Base-by-base conservation (phyloP, 2,888 invertebrate species). In the Himalopsyche tibetana region DNA sequence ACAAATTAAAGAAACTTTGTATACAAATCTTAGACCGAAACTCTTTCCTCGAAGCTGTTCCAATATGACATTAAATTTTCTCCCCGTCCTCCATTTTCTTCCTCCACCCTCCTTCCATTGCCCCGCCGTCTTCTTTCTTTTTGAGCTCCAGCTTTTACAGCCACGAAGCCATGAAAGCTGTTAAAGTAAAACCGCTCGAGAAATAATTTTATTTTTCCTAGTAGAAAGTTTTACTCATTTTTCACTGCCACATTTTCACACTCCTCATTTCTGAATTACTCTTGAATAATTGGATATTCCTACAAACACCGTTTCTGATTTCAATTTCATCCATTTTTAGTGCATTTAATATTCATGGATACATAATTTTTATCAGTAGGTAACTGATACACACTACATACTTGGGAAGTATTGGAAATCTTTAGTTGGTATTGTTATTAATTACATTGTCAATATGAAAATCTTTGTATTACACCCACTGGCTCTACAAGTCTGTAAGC, bases 41-140 rank as follows among this genome's bases (percentile, higher is more conserved):
- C 84, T 69, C 79, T 55, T 55, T 74, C 69, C 56, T 69, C 69
- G 82, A 86, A 86, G 86, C 83, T 86, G 86, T 86, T 84, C 80
- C 84, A 86, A 84, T 84, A 86, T 86, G 86, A 86, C 86, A 86
- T 86, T 84, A 86, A 86, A 80, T 80, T 51, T 55, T 56, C 51
- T 19, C 82, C 42, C 82, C n/a, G 28, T 38, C 40, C 69, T 51
- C 55, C 55, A 6, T 28, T 55, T 17, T 45, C 82, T 69, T 51
- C 79, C 82, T 82, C 82, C n/a, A 8, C 45, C 55, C 86, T 45
- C 6, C 63, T 82, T 12, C 79, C 42, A 56, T 4, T 80, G 38
- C 56, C 19, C 82, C 74, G 5, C 8, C 74, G 19, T 74, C 36
- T 83, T 56, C 84, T 84, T 79, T 85, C 85, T 85, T 55, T 83